Evolutionary conservation across 1,140 invertebrate genomes (phyloP), one percentile per base, ranked within the genome.

Genomic region (Drosophila sp.): DNA sequence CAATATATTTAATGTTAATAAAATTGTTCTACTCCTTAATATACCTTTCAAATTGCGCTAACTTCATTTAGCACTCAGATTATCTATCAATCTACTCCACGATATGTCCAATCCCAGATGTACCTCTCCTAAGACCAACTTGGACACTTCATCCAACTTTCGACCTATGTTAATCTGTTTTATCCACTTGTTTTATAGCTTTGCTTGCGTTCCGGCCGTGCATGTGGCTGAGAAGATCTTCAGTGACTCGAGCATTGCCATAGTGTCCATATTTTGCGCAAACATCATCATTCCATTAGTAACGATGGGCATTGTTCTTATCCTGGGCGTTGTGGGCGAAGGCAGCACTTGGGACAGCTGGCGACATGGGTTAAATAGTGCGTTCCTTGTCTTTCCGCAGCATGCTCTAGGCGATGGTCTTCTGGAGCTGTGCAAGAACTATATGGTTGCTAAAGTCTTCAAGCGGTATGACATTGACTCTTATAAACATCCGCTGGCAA

Each of bases 391-490:
- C 50, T 94, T 94, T 40, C 95, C 95, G 0, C 94, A 95, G 86
- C 95, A 95, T 77, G 93, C 93, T 0, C 78, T 95, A 0, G 94
- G 93, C 8, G 94, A 95, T 79, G 94, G 93, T 1, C 83, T 95
- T 1, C 80, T 95, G 0, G 93, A 94, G 77, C 93, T 95, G 57
- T 94, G 94, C 36, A 94, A 93, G 76, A 95, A 95, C 90, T 94
- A 94, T 21, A 94, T 95, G 84, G 93, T 93, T 2, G 82, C 93
- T 0, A 69, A 93, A 54, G 67, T 95, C 16, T 90, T 95, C 4
- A 80, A 78, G 5, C 93, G 94, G 48, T 95, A 95, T 76, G 93
- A 94, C 45, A 94, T 95, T 92, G 93, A 95, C 74, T 95, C 94
- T 2, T 95, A 95, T 78, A 92, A 93, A 54, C 93, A 94, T 57